Evolutionary conservation across 1,140 invertebrate species (phyloP), one percentile per base, ranked within the genome.

Genomic region (Pseudomyrmex concolor): DNA sequence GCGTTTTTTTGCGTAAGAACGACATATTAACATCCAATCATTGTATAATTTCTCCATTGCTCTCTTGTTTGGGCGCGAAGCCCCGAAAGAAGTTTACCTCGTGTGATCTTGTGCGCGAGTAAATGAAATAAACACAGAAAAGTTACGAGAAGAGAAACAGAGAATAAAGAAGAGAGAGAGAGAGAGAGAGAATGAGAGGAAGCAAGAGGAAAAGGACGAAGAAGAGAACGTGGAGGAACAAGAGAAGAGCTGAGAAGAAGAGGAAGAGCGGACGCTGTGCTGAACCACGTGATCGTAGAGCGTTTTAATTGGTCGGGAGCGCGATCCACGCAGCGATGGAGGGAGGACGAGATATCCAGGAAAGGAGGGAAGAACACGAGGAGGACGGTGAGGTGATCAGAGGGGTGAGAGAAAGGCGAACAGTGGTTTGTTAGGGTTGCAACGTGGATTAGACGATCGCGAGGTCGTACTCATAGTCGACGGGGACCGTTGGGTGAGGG

Each of bases 281-380:
- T 55, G 76, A 68, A 89, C 90, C 93, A 93, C 93, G 93, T 93
- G 93, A 94, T 89, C 84, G 90, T 84, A 90, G 91, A 83, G 90
- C 90, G 86, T 94, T 94, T 94, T 94, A 94, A 94, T 94, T 94
- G 94, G 94, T 91, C 90, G 91, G 90, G 89, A 90, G 86, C 72
- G 76, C 83, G 74, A 83, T 84, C 64, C 45, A 63, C 68, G 83
- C 25, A 22, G 55, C 64, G 84, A 78, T 84, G 84, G 86, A 85
- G 86, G 81, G 87, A 84, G 85, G 57, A 82, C 63, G 70, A 70
- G 85, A 83, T 59, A 62, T 62, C 80, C 71, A 78, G 84, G 57
- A 54, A 48, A 55, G 45, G 72, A 71, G 62, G 74, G 55, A 72
- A 71, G 70, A 71, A 77, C 48, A 82, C 55, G 71, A 60, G 71